Conservation (phyloP, 2,797 vertebrate genomes). For the Microhierax caerulescens region DNA sequence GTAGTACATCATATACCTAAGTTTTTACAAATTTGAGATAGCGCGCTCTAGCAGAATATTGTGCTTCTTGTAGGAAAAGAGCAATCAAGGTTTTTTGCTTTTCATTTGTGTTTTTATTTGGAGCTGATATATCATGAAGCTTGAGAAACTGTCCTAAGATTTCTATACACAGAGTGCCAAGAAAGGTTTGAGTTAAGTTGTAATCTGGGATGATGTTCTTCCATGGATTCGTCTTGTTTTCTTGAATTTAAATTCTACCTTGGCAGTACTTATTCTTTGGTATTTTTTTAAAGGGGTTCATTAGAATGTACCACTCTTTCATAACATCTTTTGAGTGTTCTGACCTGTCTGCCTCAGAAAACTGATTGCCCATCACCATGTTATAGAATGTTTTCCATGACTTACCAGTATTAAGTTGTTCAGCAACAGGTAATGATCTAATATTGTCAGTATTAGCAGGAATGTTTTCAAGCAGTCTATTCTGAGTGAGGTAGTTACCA, state of each 20-base stretch:
- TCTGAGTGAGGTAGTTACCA: neutral
- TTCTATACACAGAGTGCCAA: neutral
- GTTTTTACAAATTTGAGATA: neutral
- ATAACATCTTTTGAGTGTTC: too few relatives aligned
- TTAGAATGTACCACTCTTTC: neutral
- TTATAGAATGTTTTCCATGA: neutral
- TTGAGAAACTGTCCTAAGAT: neutral
- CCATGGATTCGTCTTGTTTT: neutral
- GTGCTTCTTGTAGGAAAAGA: neutral
- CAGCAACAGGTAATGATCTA: neutral
- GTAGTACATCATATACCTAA: neutral
- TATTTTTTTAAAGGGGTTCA: neutral
- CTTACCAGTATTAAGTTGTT: neutral
- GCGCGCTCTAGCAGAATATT: neutral
- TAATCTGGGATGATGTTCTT: neutral
- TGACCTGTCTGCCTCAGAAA: neutral
- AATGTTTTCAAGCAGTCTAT: neutral
- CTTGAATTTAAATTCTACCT: neutral
- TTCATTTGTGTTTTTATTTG: neutral
- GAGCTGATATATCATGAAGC: too few relatives aligned
- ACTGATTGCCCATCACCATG: neutral
- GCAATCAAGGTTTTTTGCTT: neutral
- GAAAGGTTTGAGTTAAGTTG: neutral
- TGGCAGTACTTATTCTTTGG: neutral
- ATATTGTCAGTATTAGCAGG: neutral